phyloP scores from a whole-genome alignment of 2,888 invertebrate species.

The Cryptocheilus praepositus region DNA sequence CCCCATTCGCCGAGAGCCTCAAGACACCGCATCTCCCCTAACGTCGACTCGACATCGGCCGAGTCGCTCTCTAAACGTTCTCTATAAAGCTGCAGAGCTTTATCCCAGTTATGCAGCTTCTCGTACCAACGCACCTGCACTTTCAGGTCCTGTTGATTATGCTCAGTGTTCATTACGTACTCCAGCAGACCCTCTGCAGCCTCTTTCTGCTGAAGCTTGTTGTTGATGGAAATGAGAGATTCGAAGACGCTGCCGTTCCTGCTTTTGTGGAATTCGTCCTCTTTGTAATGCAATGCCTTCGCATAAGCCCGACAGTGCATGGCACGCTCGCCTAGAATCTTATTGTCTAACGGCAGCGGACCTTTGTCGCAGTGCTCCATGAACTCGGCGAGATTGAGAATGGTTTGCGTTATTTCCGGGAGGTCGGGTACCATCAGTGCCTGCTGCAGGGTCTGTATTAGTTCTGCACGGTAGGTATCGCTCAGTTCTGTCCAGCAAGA shows the following conservation, averaged over 20 bases:
- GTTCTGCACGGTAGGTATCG: constrained; percentile 86
- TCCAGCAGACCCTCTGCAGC: constrained; percentile 96
- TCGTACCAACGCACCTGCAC: constrained; percentile 98
- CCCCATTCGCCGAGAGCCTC: constrained; percentile 99
- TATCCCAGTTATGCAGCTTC: constrained; percentile 99
- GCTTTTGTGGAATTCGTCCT: constrained; percentile 93
- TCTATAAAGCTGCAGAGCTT: constrained; percentile 91
- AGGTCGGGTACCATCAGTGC: constrained; percentile 95
- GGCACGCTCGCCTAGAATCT: constrained; percentile 92
- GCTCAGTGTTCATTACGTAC: constrained; percentile 87
- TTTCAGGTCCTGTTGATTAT: constrained; percentile 77
- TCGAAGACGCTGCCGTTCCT: constrained; percentile 93
- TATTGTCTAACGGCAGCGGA: constrained; percentile 91
- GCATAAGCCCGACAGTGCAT: constrained; percentile 94
- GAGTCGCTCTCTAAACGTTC: constrained; percentile 82
- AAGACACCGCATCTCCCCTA: constrained; percentile 96
- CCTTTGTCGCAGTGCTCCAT: constrained; percentile 99
- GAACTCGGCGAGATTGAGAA: constrained; percentile 98
- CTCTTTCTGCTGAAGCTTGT: constrained; percentile 98
- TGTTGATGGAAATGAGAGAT: constrained; percentile 96
- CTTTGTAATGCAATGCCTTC: constrained; percentile 91
- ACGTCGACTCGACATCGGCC: constrained; percentile 85
- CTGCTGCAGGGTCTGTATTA: constrained; percentile 90
- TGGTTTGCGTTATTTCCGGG: constrained; percentile 96
- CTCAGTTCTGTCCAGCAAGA: constrained; percentile 98